A percentile compares a stretch with the other conserved stretches of the same genome.
Evolutionary conservation across 2,113 vertebrate species (phyloP).

Genomic region (Mesoclemmys tuberculata): DNA sequence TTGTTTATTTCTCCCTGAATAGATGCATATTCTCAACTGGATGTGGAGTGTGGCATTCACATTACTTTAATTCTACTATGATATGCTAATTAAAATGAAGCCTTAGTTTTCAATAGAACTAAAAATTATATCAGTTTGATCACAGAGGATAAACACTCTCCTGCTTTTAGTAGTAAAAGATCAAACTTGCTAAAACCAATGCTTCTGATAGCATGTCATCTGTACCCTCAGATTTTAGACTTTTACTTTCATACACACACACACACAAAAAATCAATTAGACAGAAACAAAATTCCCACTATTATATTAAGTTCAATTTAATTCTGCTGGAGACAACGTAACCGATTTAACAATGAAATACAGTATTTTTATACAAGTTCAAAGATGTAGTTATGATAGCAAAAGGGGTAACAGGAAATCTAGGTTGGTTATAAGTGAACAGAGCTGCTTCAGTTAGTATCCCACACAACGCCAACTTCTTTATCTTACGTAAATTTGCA

Average conservation of each 20-base stretch:
- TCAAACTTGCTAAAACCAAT: background rate
- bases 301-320: background rate
- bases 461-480: background rate
- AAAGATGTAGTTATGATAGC: background rate
- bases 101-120: background rate
- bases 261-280: no score
- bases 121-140: background rate
- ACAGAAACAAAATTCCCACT: background rate
- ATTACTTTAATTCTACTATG: background rate
- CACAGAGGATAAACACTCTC: background rate
- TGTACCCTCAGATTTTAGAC: background rate
- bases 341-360: background rate
- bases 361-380: background rate
- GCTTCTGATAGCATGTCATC: background rate
- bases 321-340: background rate
- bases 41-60: background rate
- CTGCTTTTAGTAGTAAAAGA: background rate
- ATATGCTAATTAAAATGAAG: background rate
- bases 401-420: background rate
- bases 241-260: background rate
- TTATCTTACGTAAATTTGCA: background rate
- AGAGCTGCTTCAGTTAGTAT: background rate
- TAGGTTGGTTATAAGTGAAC: background rate
- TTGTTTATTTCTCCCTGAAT: background rate
- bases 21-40: background rate